Evolutionary conservation across 2,113 vertebrate genomes (phyloP).

Genomic region (Cyphomyrus discorhynchus): DNA sequence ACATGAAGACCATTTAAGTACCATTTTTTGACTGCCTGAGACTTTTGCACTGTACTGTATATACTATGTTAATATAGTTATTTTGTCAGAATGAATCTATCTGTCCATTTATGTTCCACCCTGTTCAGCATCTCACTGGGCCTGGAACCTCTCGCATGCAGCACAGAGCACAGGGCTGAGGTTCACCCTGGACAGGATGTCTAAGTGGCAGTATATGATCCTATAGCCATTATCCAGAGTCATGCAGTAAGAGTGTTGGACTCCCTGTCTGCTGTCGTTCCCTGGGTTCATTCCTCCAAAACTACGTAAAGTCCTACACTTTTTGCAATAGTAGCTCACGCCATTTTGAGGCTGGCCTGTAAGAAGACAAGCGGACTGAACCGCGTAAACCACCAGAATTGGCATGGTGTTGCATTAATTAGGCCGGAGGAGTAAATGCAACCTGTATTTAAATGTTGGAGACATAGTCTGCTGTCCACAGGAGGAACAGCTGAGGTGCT

Average conservation of each 20-base stretch:
- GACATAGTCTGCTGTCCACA: neutral
- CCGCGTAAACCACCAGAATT: neutral
- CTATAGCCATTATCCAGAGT: slow-evolving; percentile 57
- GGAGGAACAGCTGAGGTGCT: neutral
- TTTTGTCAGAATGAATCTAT: neutral
- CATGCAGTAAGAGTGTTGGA: slow-evolving; percentile 43
- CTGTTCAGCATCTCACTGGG: neutral
- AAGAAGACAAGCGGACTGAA: neutral
- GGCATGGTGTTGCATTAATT: neutral
- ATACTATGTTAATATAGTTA: neutral
- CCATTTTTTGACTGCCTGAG: neutral
- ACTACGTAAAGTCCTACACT: neutral
- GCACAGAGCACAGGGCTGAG: neutral
- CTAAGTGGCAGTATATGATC: slow-evolving; percentile 63
- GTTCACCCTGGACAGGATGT: neutral
- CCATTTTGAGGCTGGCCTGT: neutral
- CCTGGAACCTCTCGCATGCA: neutral
- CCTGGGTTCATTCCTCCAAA: slow-evolving; percentile 50
- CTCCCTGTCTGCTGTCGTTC: slow-evolving; percentile 48
- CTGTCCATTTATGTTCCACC: neutral
- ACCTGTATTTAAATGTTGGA: slow-evolving; percentile 1
- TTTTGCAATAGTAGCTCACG: neutral
- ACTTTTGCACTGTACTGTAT: neutral
- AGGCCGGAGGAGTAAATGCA: neutral
- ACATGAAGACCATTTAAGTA: neutral